Percentiles rank a stretch among this genome's conserved stretches.
phyloP scores from a whole-genome alignment of 2,797 vertebrate species.

The Trachops cirrhosus region DNA sequence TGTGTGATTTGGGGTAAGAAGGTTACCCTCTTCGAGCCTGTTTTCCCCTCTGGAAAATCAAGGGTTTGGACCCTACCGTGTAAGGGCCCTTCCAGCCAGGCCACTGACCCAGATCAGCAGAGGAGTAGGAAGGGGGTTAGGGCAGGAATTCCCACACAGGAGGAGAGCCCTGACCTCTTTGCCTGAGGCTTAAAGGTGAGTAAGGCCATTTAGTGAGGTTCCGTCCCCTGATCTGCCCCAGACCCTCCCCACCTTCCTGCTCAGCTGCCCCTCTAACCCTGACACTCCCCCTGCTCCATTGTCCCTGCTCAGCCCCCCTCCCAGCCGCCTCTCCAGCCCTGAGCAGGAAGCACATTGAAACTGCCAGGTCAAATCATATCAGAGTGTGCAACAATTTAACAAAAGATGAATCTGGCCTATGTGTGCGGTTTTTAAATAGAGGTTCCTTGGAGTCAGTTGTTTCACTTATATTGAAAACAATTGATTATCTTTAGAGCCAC shows the following conservation, averaged over 20 bases:
- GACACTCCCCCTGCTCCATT: neutral
- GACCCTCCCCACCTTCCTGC: neutral
- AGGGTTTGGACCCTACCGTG: neutral
- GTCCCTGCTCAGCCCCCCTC: neutral
- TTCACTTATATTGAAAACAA: constrained; percentile 74
- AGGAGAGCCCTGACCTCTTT: neutral
- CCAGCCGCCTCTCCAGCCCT: neutral
- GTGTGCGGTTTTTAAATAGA: constrained; percentile 57
- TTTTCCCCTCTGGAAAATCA: neutral
- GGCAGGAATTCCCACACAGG: neutral
- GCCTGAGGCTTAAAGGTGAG: neutral
- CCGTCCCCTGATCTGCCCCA: neutral
- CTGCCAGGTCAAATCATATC: constrained; percentile 73
- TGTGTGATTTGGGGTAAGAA: neutral
- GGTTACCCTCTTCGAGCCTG: neutral
- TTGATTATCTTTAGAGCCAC: constrained; percentile 78
- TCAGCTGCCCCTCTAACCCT: neutral
- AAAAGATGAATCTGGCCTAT: constrained; percentile 40
- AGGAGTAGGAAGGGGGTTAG: neutral
- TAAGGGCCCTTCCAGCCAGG: neutral
- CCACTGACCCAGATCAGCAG: neutral
- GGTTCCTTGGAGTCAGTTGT: constrained; percentile 61
- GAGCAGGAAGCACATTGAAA: constrained; percentile 55
- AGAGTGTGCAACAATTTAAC: constrained; percentile 57
- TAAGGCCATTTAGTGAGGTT: neutral